Conservation (phyloP, 92 coral and sea anemone species). For the Porites evermanni region DNA sequence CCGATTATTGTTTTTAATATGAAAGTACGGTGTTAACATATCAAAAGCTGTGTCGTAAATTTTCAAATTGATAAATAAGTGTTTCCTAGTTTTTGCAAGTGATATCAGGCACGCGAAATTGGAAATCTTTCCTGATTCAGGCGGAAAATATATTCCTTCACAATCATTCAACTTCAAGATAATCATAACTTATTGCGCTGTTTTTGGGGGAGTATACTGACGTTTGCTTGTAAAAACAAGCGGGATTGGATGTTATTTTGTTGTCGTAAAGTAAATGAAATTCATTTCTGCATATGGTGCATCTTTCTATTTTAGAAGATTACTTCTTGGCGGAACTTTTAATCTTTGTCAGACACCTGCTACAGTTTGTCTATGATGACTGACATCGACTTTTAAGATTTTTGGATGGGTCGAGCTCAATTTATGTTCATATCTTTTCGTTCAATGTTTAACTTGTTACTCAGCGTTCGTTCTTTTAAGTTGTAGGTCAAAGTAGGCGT, state of each 20-base stretch:
- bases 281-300: background rate
- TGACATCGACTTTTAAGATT: background rate
- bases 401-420: background rate
- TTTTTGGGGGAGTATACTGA: background rate
- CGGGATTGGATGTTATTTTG: background rate
- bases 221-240: background rate
- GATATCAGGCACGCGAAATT: background rate
- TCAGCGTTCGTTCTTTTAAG: no score
- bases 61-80: background rate
- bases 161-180: constrained; percentile 12
- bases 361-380: no score
- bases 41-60: background rate
- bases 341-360: background rate
- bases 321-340: constrained; percentile 2
- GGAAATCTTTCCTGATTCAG: background rate
- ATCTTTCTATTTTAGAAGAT: background rate
- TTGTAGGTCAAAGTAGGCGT: no score
- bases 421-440: no score
- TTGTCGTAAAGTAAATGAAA: background rate
- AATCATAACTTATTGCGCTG: background rate
- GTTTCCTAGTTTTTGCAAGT: background rate
- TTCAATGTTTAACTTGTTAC: no score
- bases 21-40: background rate
- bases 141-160: constrained; percentile 9
- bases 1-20: constrained; percentile 15